A percentile compares a stretch with the other conserved stretches of the same genome.
Evolutionary conservation across 2,113 vertebrate species (phyloP).

Genomic region (Nerophis ophidion): DNA sequence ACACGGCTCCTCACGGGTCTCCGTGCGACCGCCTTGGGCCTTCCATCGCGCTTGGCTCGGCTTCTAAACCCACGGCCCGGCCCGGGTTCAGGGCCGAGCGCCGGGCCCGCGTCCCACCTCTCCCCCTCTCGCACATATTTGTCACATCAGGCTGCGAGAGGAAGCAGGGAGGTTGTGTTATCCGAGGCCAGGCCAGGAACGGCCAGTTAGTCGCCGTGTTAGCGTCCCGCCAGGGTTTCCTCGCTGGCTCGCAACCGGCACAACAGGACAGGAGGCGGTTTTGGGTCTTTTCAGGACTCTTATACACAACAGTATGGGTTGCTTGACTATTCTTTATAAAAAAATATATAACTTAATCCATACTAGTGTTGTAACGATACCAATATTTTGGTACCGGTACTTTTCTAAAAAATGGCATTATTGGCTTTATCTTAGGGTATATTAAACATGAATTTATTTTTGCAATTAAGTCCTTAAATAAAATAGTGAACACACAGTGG

Average conservation of each 20-base stretch:
- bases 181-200: slow-evolving; percentile 50
- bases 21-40: slow-evolving; percentile 22
- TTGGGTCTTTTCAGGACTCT: not conserved
- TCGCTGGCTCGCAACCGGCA: slow-evolving; percentile 70
- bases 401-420: no score
- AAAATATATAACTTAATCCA: no score
- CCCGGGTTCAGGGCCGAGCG: slow-evolving; percentile 43
- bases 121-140: slow-evolving; percentile 52
- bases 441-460: no score
- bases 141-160: slow-evolving; percentile 60
- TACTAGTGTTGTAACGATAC: no score
- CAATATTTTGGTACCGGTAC: no score
- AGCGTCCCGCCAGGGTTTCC: slow-evolving; percentile 78
- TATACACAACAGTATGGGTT: not conserved
- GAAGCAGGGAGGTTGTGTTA: slow-evolving; percentile 59
- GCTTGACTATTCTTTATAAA: no score
- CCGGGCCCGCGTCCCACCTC: slow-evolving; percentile 44
- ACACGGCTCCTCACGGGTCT: slow-evolving; percentile 12
- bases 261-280: slow-evolving; percentile 9
- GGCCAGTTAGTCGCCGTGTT: slow-evolving; percentile 76
- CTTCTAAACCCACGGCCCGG: slow-evolving; percentile 36
- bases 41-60: slow-evolving; percentile 28
- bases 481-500: no score
- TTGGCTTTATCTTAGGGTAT: no score
- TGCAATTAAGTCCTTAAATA: no score